These are phyloP conservation scores for Podarcis muralis DNA, from an alignment of 2,113 vertebrate species.

Conservation along the genomic window DNA sequence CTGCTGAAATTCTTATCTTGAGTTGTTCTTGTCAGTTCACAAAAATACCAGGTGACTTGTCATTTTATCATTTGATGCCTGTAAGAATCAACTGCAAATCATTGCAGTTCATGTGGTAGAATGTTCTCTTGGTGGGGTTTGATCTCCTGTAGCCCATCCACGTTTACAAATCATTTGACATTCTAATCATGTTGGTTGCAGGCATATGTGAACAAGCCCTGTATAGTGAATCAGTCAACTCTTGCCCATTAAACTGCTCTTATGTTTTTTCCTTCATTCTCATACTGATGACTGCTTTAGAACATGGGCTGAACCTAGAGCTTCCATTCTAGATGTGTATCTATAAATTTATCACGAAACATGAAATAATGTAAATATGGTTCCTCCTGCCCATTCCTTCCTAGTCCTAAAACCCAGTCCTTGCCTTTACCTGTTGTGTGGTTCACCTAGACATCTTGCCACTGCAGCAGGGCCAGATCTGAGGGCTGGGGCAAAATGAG, in stretches of 20 bases:
- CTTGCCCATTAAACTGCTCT: neutral
- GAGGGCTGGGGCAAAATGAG: neutral
- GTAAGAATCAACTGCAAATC: neutral
- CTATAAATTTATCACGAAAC: neutral
- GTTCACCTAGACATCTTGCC: neutral
- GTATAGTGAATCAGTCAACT: neutral
- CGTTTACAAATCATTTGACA: no score
- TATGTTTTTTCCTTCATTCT: neutral
- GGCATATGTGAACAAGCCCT: neutral
- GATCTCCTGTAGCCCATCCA: neutral
- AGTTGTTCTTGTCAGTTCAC: neutral
- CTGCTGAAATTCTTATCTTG: neutral
- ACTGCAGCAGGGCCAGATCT: neutral
- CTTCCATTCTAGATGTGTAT: no score
- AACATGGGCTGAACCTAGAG: neutral
- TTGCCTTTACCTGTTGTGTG: no score
- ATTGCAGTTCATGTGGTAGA: neutral
- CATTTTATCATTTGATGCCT: neutral
- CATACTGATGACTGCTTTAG: neutral
- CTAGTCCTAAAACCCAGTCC: no score
- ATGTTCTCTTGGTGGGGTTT: neutral
- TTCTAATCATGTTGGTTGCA: no score
- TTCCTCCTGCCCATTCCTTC: neutral
- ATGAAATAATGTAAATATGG: neutral
- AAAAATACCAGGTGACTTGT: neutral